Conservation (phyloP, 2,888 invertebrate species). For the Graphium colonna region DNA sequence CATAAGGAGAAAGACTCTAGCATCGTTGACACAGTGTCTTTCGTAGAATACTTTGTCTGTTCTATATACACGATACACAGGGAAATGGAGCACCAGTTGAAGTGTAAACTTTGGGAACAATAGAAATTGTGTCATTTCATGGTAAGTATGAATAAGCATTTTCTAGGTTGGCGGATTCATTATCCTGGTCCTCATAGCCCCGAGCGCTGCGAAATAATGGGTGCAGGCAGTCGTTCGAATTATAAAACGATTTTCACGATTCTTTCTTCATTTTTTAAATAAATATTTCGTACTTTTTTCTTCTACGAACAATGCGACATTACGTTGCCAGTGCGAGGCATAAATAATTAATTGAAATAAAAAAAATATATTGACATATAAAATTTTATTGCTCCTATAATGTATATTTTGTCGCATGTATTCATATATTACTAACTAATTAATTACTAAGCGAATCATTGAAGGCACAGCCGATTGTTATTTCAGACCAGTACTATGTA, state of each 20-base stretch:
- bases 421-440: too few species aligned
- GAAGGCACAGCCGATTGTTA: too few species aligned
- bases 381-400: too few species aligned
- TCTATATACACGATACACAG: too few species aligned
- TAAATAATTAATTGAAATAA: too few species aligned
- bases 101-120: conserved; percentile 17
- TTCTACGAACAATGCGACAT: neutral
- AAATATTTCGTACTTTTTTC: neutral
- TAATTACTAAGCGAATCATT: too few species aligned
- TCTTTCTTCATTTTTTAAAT: neutral
- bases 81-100: neutral
- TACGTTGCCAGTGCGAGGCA: neutral
- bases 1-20: too few species aligned
- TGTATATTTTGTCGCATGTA: too few species aligned
- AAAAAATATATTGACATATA: neutral
- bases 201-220: conserved; percentile 5
- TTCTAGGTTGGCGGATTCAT: conserved; percentile 19
- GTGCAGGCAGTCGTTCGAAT: neutral
- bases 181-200: conserved; percentile 8
- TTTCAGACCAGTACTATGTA: too few species aligned
- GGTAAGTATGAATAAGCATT: conserved; percentile 17
- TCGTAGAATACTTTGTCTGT: too few species aligned
- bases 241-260: neutral
- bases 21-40: too few species aligned
- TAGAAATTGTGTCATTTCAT: conserved; percentile 22